phyloP scores from a whole-genome alignment of 2,113 vertebrate species.

The Anguilla rostrata region DNA sequence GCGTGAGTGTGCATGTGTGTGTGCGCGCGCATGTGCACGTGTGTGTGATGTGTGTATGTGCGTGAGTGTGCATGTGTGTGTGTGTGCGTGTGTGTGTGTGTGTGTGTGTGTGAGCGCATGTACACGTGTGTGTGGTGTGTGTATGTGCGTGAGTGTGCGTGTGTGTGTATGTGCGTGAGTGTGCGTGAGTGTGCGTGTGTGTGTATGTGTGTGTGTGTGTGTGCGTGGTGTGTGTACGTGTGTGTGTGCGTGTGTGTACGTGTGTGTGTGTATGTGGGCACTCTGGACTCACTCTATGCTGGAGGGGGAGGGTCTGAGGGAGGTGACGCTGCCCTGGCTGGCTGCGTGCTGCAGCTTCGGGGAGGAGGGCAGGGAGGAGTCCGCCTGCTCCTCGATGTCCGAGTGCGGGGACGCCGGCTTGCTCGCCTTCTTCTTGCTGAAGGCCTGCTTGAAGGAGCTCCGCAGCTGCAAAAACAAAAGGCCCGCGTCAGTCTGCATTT shows the following conservation, averaged over 20 bases:
- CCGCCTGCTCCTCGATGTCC: constrained; percentile 81
- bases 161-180: too few relatives aligned
- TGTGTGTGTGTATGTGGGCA: background rate
- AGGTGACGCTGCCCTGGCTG: constrained; percentile 56
- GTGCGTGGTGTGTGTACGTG: background rate
- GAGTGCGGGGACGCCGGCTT: constrained; percentile 83
- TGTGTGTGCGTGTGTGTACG: background rate
- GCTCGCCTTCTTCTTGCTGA: constrained; percentile 84
- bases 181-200: too few relatives aligned
- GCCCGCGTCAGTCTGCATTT: too few relatives aligned
- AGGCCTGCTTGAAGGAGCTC: constrained; percentile 90
- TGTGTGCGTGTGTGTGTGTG: background rate
- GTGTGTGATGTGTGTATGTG: background rate
- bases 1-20: background rate
- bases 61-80: background rate
- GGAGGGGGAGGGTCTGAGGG: constrained; percentile 76
- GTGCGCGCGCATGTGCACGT: background rate
- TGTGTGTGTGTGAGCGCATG: background rate
- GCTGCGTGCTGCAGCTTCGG: constrained; percentile 71
- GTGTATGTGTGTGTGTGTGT: background rate
- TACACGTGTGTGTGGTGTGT: background rate
- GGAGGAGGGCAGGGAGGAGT: constrained; percentile 79
- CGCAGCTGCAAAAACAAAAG: constrained; percentile 71
- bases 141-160: background rate
- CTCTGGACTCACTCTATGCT: constrained; percentile 75